Base-by-base conservation (phyloP, 2,888 invertebrate genomes). In the Caenorhabditis drosophilae region DNA sequence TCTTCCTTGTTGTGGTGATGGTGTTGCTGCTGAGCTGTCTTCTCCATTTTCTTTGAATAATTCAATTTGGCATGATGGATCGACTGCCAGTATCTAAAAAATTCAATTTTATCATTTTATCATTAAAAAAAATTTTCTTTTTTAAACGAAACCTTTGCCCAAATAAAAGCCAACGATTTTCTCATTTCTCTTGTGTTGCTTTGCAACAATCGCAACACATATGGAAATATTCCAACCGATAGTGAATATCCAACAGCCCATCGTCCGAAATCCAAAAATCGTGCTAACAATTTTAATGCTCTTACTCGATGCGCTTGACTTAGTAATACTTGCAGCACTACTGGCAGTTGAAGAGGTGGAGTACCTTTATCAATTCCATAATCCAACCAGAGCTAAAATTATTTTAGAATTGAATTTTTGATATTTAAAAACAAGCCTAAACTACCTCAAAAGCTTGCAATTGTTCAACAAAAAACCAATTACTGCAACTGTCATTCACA, bases 391-490 rank as follows among this genome's bases (percentile, higher is more conserved):
- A 83, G 77, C 86, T 94, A 90, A 86, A 97, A 96, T 48, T 95
- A 95, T n/a, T n/a, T n/a, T n/a, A n/a, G n/a, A n/a, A n/a, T 86
- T 96, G 27, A 31, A 31, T 31, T 36, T 36, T 36, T 31, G 31
- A 31, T 9, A 9, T 31, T 40, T 18, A 11, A 51, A 42, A 4
- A 34, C 11, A n/a, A 36, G 1, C 26, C 15, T 36, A 27, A 18
- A 7, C 22, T 16, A 71, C 74, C 86, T 95, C 91, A 87, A 98
- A 98, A 44, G 97, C 97, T 42, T 94, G 93, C 61, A 98, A 88
- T 86, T 98, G 97, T 84, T 97, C 94, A 84, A 95, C 92, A 85
- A 98, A 98, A 87, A 98, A 98, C 25, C 92, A 89, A 80, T 93
- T 89, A 86, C 34, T 92, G 91, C 35, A 16, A 40, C 27, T 31